phyloP scores from a whole-genome alignment of 2,888 invertebrate genomes.

The Dolomedes plantarius region DNA sequence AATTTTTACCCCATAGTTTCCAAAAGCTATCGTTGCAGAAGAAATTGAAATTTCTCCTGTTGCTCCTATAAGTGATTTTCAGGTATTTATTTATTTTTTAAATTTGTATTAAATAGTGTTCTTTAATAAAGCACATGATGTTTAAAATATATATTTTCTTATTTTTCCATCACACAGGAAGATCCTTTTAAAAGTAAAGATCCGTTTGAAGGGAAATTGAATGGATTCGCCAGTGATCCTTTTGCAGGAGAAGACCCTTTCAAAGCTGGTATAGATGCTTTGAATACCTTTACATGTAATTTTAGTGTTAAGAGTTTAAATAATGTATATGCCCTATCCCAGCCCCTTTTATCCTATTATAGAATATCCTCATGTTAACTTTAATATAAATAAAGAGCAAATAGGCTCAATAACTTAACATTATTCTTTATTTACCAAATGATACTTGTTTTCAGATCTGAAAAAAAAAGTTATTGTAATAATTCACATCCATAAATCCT shows the following conservation, averaged over 20 bases:
- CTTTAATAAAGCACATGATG: too few species aligned
- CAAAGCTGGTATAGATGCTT: slow-evolving; percentile 75
- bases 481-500: too few species aligned
- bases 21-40: slow-evolving; percentile 22
- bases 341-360: too few species aligned
- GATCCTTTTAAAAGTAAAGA: slow-evolving; percentile 78
- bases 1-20: slow-evolving; percentile 16
- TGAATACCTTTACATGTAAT: neutral
- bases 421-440: too few species aligned
- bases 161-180: slow-evolving; percentile 72
- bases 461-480: too few species aligned
- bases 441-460: too few species aligned
- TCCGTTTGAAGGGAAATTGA: slow-evolving; percentile 77
- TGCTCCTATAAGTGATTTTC: slow-evolving; percentile 45
- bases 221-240: slow-evolving; percentile 76
- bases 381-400: too few species aligned
- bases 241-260: slow-evolving; percentile 80
- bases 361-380: too few species aligned
- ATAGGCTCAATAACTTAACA: too few species aligned
- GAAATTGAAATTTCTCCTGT: slow-evolving; percentile 8
- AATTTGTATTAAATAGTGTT: too few species aligned
- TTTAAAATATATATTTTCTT: neutral
- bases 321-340: too few species aligned
- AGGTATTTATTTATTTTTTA: slow-evolving; percentile 15
- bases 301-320: too few species aligned